Conservation (phyloP, 2,888 invertebrate genomes). For the Carabus problematicus region DNA sequence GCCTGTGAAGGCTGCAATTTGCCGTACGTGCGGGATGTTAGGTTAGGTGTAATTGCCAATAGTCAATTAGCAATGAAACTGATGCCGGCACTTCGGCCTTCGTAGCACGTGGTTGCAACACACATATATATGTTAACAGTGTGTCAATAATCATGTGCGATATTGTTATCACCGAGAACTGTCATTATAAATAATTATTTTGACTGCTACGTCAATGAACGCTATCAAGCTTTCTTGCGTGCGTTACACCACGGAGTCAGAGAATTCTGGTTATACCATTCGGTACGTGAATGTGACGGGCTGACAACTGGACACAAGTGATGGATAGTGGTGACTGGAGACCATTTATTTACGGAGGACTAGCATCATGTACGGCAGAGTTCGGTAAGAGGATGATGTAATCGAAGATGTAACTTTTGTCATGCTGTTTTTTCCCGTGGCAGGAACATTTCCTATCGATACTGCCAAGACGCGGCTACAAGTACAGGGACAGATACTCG, state of each 20-base stretch:
- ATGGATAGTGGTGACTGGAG: conserved; percentile 87
- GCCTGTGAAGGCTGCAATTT: conserved; percentile 27
- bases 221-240: conserved; percentile 20
- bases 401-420: background rate
- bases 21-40: conserved; percentile 11
- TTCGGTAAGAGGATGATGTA: conserved; percentile 70
- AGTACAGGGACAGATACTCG: conserved; percentile 90
- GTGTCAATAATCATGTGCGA: conserved; percentile 21
- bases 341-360: conserved; percentile 93
- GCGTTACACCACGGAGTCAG: conserved; percentile 19
- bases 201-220: conserved; percentile 5
- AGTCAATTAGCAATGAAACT: conserved; percentile 3
- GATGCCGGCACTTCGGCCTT: conserved; percentile 31
- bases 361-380: conserved; percentile 93
- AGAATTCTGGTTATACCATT: conserved; percentile 27
- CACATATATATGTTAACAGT: too few species aligned
- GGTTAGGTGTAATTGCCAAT: conserved; percentile 17
- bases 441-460: conserved; percentile 96
- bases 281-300: conserved; percentile 21
- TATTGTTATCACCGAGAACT: conserved; percentile 24
- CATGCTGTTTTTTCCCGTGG: too few species aligned
- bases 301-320: conserved; percentile 55
- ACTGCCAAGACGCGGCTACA: conserved; percentile 94
- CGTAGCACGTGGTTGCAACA: conserved; percentile 27
- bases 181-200: conserved; percentile 9